Evolutionary conservation across 2,113 vertebrate species (phyloP), one percentile per base, ranked within the genome.

Genomic region (Platichthys flesus): DNA sequence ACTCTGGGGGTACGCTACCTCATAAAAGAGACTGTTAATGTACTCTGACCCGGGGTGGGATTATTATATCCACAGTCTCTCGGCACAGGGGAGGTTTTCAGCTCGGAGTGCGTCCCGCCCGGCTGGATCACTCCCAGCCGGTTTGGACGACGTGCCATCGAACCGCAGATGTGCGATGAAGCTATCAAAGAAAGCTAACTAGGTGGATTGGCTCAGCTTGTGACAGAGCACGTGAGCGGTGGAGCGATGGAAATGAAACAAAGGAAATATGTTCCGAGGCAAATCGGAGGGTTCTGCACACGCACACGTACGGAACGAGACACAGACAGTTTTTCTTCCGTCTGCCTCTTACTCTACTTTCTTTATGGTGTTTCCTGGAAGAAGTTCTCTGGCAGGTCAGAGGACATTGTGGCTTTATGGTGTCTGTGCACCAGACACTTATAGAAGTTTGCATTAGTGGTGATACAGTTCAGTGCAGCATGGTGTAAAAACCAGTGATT

Each of bases 1-100:
- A 61, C 81, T 83, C 60, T 73, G 74, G 68, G 78, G 82, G 52
- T 81, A 70, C 23, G 2, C 61, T 67, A 58, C 71, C 76, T 85
- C 85, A 79, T 89, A 85, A 89, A 89, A 89, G 78, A 85, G 82
- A 77, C 76, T 81, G 78, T 75, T 88, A 88, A 89, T 88, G 84
- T 84, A 83, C 86, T 90, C 81, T 78, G 80, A 85, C 81, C 54
- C 3, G 24, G 54, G 55, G 57, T 72, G 76, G 83, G 75, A 79
- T 84, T 85, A 87, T 82, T 84, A 69, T 88, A 81, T 79, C 13
- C 66, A 74, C 66, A 66, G 85, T 81, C 73, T 89, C 68, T 67
- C 81, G 87, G 89, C 87, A 84, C 37, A 23, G 26, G 1, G 67
- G 52, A 59, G 40, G 75, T 61, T 73, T 72, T 83, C 18, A 2